phyloP scores from a whole-genome alignment of 2,888 invertebrate species.

The Papilio gigon region DNA sequence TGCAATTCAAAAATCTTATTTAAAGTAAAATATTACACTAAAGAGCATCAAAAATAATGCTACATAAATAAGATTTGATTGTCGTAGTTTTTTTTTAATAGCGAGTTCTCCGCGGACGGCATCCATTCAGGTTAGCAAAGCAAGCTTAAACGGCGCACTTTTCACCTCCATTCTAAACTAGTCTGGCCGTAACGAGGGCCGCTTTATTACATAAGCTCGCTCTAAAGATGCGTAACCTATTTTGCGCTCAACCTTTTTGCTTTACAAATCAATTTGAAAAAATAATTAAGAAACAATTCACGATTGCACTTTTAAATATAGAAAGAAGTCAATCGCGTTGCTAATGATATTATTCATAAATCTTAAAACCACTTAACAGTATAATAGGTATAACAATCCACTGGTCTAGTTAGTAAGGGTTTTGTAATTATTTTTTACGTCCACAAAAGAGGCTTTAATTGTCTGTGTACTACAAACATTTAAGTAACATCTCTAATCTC shows the following conservation, averaged over 20 bases:
- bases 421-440: too few relatives aligned
- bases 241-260: conserved; percentile 35
- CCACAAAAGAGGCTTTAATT: too few relatives aligned
- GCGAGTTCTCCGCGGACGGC: conserved; percentile 21
- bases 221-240: conserved; percentile 40
- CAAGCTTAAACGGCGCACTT: conserved; percentile 40
- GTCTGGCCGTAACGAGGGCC: conserved; percentile 39
- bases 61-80: conserved; percentile 15
- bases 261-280: conserved; percentile 26
- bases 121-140: conserved; percentile 38
- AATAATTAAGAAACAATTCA: neutral
- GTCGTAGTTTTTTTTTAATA: conserved; percentile 19
- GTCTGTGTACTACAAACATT: too few relatives aligned
- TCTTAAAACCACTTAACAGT: neutral
- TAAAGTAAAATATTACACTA: too few relatives aligned
- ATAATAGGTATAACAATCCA: too few relatives aligned
- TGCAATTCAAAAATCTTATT: too few relatives aligned
- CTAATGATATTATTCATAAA: too few relatives aligned
- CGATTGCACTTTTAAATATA: neutral
- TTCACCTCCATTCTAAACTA: conserved; percentile 40
- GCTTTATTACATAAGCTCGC: conserved; percentile 37
- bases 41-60: too few relatives aligned
- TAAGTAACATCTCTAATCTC: too few relatives aligned
- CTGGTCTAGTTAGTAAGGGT: too few relatives aligned
- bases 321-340: neutral